Evolutionary conservation across 2,113 vertebrate species (phyloP).

Genomic region (Nettapus auritus): DNA sequence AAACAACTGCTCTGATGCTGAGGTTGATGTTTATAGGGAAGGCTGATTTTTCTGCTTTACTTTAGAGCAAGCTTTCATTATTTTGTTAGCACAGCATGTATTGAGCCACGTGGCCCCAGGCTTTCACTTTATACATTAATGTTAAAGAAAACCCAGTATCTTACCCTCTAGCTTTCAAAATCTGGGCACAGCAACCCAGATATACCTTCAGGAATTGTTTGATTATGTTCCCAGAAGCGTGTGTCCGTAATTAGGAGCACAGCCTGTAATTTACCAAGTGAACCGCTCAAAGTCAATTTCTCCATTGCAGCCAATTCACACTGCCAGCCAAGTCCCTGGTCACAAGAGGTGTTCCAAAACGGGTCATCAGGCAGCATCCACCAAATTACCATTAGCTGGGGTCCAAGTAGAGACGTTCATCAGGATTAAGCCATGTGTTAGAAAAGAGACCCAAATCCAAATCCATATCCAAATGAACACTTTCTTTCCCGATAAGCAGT

Average conservation of each 20-base stretch:
- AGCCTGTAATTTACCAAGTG: conserved; percentile 36
- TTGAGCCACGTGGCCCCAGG: neutral
- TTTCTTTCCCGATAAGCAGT: neutral
- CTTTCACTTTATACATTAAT: conserved; percentile 23
- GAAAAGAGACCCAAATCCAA: neutral
- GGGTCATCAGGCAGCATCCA: neutral
- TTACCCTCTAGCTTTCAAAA: conserved; percentile 25
- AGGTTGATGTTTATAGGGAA: conserved; percentile 1
- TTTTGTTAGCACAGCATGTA: conserved; percentile 18
- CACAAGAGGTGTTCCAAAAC: conserved; percentile 14
- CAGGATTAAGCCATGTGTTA: neutral
- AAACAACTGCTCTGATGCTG: neutral
- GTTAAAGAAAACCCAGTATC: conserved; percentile 25
- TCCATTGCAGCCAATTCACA: neutral
- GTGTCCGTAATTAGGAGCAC: conserved; percentile 30
- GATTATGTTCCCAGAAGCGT: conserved; percentile 5
- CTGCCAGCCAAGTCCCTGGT: neutral
- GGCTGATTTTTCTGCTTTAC: neutral
- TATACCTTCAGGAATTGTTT: neutral
- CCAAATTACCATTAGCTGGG: neutral
- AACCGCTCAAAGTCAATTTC: neutral
- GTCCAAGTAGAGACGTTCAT: neutral
- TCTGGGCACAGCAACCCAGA: neutral
- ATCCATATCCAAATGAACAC: no score
- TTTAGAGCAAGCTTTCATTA: conserved; percentile 23